Evolutionary conservation across 2,113 vertebrate genomes (phyloP).

Genomic region (Eretmochelys imbricata): DNA sequence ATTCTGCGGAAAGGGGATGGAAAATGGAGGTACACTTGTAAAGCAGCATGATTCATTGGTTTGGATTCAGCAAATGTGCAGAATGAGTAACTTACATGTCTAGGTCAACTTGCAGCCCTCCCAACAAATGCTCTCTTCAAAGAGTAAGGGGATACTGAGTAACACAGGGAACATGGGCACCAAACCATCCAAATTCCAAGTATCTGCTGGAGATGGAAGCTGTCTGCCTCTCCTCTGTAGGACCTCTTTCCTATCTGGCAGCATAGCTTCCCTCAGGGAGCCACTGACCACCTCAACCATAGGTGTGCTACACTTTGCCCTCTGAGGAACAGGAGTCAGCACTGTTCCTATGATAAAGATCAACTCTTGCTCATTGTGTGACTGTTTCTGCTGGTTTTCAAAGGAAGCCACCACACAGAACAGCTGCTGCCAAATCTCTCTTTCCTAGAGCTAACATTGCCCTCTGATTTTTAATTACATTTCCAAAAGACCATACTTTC

Average conservation of each 20-base stretch:
- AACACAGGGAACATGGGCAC: no score
- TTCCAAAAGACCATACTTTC: background rate
- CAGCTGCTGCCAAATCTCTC: background rate
- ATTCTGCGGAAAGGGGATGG: accelerated
- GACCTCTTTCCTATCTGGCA: background rate
- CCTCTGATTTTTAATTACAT: background rate
- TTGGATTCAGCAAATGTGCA: background rate
- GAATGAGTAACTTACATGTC: background rate
- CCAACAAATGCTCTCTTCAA: background rate
- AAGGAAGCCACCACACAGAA: background rate
- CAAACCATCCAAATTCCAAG: no score
- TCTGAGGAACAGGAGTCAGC: background rate
- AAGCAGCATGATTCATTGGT: background rate
- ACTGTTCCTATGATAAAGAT: background rate
- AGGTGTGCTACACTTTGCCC: background rate
- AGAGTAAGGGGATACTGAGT: background rate
- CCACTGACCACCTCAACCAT: background rate
- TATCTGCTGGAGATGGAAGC: no score
- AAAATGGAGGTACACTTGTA: background rate
- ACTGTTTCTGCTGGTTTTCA: background rate
- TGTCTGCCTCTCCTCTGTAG: background rate
- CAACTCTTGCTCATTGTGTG: background rate
- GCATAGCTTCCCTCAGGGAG: no score
- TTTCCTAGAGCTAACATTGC: background rate
- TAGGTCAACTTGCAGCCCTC: accelerated